phyloP scores from a whole-genome alignment of 53 echinoderm and acorn worm genomes.

The Stichopus horrens region DNA sequence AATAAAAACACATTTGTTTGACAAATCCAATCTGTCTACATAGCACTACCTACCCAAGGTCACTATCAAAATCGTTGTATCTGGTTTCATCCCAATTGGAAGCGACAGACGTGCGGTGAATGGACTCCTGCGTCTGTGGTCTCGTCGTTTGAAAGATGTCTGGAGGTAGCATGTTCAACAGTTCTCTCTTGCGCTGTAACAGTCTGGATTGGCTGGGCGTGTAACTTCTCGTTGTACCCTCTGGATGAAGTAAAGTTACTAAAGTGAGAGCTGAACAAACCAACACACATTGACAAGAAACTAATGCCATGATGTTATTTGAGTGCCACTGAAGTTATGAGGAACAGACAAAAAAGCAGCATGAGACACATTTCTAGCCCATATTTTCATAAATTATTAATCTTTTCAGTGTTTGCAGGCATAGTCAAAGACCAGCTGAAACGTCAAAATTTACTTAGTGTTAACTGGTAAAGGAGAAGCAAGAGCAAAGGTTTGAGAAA shows the following conservation, averaged over 20 bases:
- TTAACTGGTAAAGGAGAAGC: too few relatives aligned
- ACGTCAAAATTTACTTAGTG: too few relatives aligned
- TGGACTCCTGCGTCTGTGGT: constrained; percentile 65
- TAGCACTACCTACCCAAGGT: constrained; percentile 48
- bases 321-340: too few relatives aligned
- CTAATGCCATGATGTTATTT: too few relatives aligned
- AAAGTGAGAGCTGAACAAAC: not conserved
- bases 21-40: not conserved
- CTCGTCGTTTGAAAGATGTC: constrained; percentile 74
- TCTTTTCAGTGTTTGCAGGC: too few relatives aligned
- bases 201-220: constrained; percentile 78
- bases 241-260: not conserved
- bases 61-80: constrained; percentile 55
- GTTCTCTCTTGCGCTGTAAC: constrained; percentile 78
- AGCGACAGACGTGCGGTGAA: constrained; percentile 84
- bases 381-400: too few relatives aligned
- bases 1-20: not conserved
- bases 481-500: too few relatives aligned
- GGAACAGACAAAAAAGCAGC: too few relatives aligned
- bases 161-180: constrained; percentile 82
- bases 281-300: too few relatives aligned
- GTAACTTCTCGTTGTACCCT: constrained; percentile 41
- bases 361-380: too few relatives aligned
- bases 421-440: too few relatives aligned
- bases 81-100: constrained; percentile 76